phyloP scores from a whole-genome alignment of 1,140 invertebrate species.

The Phortica variegata region DNA sequence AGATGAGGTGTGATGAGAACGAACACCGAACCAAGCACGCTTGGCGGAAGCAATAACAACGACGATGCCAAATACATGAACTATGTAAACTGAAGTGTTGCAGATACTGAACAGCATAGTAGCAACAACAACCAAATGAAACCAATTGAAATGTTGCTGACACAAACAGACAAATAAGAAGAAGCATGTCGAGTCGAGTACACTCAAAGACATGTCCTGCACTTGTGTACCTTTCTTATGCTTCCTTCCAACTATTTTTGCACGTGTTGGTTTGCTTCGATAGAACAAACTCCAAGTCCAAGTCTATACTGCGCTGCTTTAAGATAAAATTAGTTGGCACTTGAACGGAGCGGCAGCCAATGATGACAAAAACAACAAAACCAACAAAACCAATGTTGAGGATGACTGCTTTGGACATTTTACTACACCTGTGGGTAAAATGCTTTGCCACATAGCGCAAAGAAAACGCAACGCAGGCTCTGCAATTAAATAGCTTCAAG shows the following conservation, averaged over 20 bases:
- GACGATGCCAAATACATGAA: slow-evolving; percentile 19
- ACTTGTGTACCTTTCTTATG: too few species aligned
- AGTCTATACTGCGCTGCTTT: too few species aligned
- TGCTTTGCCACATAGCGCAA: slow-evolving; percentile 4
- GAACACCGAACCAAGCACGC: slow-evolving; percentile 9
- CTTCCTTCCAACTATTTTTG: too few species aligned
- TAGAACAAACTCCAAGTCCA: too few species aligned
- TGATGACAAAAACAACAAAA: slow-evolving; percentile 37
- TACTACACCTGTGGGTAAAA: slow-evolving; percentile 49
- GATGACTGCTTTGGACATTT: slow-evolving; percentile 26
- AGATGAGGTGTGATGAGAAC: slow-evolving; percentile 41
- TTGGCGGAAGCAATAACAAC: slow-evolving; percentile 10
- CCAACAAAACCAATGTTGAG: slow-evolving; percentile 5
- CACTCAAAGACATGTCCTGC: too few species aligned
- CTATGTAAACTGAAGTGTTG: slow-evolving; percentile 19
- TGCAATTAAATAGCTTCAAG: slow-evolving; percentile 50
- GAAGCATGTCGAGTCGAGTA: slow-evolving; percentile 5
- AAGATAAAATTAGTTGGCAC: slow-evolving; percentile 48
- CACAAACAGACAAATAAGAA: slow-evolving; percentile 42
- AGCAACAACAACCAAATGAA: slow-evolving; percentile 27
- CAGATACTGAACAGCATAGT: slow-evolving; percentile 10
- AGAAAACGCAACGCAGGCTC: not conserved
- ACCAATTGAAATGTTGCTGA: slow-evolving; percentile 50
- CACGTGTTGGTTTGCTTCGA: too few species aligned
- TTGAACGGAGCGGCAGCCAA: slow-evolving; percentile 35